A percentile compares a stretch with the other conserved stretches of the same genome.
Conservation (phyloP, 2,888 invertebrate species). For the Leptinotarsa tumamoca region DNA sequence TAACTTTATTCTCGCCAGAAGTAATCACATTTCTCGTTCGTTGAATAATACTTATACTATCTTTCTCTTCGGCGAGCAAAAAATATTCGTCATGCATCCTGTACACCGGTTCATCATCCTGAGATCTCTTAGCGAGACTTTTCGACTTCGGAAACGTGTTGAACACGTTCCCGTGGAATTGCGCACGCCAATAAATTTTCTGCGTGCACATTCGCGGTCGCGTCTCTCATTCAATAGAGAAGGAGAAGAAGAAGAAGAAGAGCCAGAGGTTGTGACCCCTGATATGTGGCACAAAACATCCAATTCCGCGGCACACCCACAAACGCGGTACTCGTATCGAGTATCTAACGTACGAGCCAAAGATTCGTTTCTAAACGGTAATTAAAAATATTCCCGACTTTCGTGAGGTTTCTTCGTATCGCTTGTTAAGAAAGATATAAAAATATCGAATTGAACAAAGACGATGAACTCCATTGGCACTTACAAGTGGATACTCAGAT, state of each 20-base stretch:
- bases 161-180: neutral
- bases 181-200: conserved; percentile 36
- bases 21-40: no score
- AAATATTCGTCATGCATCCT: no score
- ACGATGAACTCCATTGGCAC: no score
- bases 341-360: conserved; percentile 9
- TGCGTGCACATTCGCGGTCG: conserved; percentile 36
- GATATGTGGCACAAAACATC: conserved; percentile 54
- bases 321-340: conserved; percentile 13
- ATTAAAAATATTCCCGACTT: conserved; percentile 9
- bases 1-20: no score
- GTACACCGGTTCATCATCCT: neutral
- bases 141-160: neutral
- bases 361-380: conserved; percentile 6
- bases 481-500: no score
- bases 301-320: conserved; percentile 39
- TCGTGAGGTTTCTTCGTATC: conserved; percentile 4
- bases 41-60: no score
- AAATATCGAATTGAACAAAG: neutral
- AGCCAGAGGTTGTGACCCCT: conserved; percentile 52
- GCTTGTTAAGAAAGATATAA: neutral
- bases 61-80: no score
- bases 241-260: conserved; percentile 41
- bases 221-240: conserved; percentile 49
- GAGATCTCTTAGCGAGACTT: neutral